Base-by-base conservation (phyloP, 2,113 vertebrate genomes). In the Aphelocoma coerulescens region DNA sequence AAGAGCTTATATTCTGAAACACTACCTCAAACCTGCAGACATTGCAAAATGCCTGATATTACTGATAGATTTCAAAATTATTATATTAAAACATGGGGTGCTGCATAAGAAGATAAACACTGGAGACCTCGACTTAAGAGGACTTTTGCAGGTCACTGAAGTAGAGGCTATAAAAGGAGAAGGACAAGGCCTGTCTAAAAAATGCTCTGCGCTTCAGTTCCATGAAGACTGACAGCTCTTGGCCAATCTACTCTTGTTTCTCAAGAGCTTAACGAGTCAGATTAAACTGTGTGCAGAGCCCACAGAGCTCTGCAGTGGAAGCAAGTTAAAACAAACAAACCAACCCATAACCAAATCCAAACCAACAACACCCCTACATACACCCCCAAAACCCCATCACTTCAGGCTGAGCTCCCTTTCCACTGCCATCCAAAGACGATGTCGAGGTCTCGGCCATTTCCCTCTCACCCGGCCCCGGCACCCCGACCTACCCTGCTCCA, bases 401-500 rank as follows among this genome's bases (percentile, higher is more conserved):
- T 4, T 7, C 59, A 13, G 51, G 11, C 28, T 58, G 17, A 39
- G 16, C 21, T 55, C 35, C 19, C 11, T 28, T 41, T 21, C 43
- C 30, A 28, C 0, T 11, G 32, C 76, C 27, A 49, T 5, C 32
- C 11, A 6, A 44, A 59, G 43, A 27, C 19, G 5, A 30, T 1
- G 33, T 13, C 3, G 3, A 78, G 16, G 26, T 41, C 32, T 23
- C 9, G 8, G n/a, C 20, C 48, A 17, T 4, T 16, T 30, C 67
- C 19, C 28, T 26, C 33, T 17, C 43, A 12, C 13, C 11, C 11
- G 11, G 46, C 8, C 16, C 28, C 11, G 3, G 65, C 18, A 26
- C 13, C 13, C 35, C 22, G 13, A 39, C 97, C 75, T 59, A 99
- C 99, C 99, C 98, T 99, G 99, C 71, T 99, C 98, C 27, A 99